These are phyloP conservation scores for Timandra comae DNA, from an alignment of 2,888 invertebrate genomes.

Conservation along the genomic window DNA sequence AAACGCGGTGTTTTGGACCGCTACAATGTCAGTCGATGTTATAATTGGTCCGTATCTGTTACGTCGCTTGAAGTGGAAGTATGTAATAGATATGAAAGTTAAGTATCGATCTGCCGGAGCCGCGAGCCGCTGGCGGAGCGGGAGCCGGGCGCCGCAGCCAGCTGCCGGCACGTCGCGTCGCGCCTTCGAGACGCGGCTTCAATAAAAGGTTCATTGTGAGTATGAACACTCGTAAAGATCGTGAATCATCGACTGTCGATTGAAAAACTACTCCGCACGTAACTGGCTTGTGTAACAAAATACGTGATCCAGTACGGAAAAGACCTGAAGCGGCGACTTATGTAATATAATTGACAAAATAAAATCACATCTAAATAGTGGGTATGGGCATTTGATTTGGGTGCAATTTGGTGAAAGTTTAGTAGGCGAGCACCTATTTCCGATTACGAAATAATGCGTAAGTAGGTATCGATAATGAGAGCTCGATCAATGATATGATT, in stretches of 20 bases:
- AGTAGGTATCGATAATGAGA: constrained; percentile 8
- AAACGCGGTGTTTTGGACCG: constrained; percentile 29
- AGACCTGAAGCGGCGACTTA: constrained; percentile 47
- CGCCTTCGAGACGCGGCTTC: too few species aligned
- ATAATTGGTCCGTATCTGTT: constrained; percentile 24
- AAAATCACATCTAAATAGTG: constrained; percentile 49
- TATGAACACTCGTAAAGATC: constrained; percentile 5
- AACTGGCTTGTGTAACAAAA: constrained; percentile 63
- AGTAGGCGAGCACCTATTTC: constrained; percentile 23
- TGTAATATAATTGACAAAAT: constrained; percentile 68
- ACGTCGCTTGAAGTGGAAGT: constrained; percentile 35
- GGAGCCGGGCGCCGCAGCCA: constrained; percentile 24
- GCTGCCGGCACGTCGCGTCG: constrained; percentile 34
- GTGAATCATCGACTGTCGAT: constrained; percentile 54
- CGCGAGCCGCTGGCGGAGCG: too few species aligned
- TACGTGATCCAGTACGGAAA: constrained; percentile 67
- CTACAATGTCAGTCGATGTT: constrained; percentile 15
- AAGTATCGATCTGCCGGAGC: constrained; percentile 46
- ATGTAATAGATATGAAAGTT: constrained; percentile 56
- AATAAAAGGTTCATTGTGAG: constrained; percentile 29
- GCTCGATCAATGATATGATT: too few species aligned
- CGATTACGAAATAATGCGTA: constrained; percentile 25
- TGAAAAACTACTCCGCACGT: constrained; percentile 50
- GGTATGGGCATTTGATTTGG: constrained; percentile 30
- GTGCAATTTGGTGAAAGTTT: constrained; percentile 61